Evolutionary conservation across 2,113 vertebrate genomes (phyloP).

Genomic region (Scortum barcoo): DNA sequence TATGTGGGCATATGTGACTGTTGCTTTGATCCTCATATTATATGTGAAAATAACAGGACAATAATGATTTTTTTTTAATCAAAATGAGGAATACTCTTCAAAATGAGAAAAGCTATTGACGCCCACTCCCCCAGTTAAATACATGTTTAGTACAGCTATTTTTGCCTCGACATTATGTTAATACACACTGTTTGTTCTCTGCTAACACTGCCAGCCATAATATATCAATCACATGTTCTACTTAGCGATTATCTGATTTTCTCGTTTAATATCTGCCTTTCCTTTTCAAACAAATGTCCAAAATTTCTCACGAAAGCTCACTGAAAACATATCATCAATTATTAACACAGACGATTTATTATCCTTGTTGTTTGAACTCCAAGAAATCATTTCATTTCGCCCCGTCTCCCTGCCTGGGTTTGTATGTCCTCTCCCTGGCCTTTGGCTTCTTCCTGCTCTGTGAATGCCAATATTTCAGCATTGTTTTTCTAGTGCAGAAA

Average conservation of each 20-base stretch:
- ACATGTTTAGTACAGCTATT: neutral
- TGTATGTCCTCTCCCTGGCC: constrained; percentile 54
- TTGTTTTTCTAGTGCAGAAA: constrained; percentile 56
- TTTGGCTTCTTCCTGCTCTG: constrained; percentile 53
- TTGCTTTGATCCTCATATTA: neutral
- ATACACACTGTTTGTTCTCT: constrained; percentile 44
- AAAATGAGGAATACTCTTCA: neutral
- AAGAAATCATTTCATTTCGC: constrained; percentile 60
- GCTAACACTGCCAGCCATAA: constrained; percentile 39
- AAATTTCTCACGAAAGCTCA: constrained; percentile 22
- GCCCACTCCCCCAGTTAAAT: neutral
- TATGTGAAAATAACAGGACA: neutral
- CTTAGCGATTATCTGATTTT: constrained; percentile 26
- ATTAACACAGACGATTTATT: constrained; percentile 65
- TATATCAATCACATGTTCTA: constrained; percentile 41
- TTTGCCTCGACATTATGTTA: constrained; percentile 35
- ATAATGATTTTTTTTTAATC: neutral
- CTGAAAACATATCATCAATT: constrained; percentile 58
- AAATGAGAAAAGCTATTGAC: neutral
- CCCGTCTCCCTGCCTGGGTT: constrained; percentile 42
- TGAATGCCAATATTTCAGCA: constrained; percentile 72
- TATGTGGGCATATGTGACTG: neutral
- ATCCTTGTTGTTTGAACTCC: constrained; percentile 53
- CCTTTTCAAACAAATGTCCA: constrained; percentile 4
- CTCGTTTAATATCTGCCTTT: constrained; percentile 8